These are phyloP conservation scores for Triops cancriformis DNA, from an alignment of 1,140 invertebrate species.

Conservation along the genomic window DNA sequence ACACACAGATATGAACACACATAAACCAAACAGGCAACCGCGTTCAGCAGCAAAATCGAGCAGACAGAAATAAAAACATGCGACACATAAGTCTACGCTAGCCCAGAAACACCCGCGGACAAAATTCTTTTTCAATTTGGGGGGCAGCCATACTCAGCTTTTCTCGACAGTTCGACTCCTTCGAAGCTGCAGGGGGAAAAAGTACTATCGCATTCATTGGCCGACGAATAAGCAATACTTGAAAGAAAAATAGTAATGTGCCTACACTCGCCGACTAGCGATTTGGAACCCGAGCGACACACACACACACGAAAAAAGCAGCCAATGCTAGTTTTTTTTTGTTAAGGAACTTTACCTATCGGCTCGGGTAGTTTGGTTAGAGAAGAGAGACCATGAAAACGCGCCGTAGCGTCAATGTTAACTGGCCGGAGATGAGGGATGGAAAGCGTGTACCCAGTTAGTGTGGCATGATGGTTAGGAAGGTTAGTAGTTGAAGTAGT, in stretches of 20 bases:
- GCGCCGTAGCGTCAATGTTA: background rate
- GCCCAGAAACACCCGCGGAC: background rate
- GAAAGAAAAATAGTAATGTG: too few species aligned
- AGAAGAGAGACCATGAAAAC: background rate
- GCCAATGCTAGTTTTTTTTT: background rate
- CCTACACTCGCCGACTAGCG: background rate
- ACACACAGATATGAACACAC: conserved; percentile 6
- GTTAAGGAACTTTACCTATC: background rate
- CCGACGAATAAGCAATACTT: too few species aligned
- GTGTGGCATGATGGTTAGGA: background rate
- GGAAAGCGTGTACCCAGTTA: background rate
- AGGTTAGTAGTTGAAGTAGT: background rate
- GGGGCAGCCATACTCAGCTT: background rate
- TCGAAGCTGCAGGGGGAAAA: background rate
- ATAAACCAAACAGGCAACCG: conserved; percentile 18
- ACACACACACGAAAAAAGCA: background rate
- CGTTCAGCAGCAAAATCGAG: background rate
- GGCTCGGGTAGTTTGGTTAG: conserved; percentile 8
- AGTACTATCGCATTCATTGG: too few species aligned
- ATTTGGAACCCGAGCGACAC: background rate
- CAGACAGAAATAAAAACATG: conserved; percentile 16
- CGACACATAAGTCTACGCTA: background rate
- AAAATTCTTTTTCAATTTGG: background rate
- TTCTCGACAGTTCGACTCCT: background rate
- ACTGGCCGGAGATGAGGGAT: background rate